These are phyloP conservation scores for Micronycteris hirsuta DNA, from an alignment of 2,113 vertebrate genomes.

Conservation along the genomic window DNA sequence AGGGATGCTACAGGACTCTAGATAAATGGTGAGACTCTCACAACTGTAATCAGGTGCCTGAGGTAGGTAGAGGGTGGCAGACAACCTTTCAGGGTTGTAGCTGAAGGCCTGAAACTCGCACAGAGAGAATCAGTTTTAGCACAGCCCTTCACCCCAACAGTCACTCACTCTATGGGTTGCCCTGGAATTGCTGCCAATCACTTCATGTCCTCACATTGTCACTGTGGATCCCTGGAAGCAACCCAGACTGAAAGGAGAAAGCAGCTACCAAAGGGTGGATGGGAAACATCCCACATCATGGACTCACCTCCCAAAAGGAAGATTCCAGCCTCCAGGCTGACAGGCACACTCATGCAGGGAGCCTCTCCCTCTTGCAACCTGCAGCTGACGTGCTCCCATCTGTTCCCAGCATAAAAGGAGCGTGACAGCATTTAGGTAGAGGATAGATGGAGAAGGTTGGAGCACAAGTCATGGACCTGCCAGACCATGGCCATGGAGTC, in stretches of 20 bases:
- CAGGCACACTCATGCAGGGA: background rate
- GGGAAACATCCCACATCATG: background rate
- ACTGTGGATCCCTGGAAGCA: background rate
- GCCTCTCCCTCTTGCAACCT: background rate
- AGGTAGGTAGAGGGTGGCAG: too few relatives aligned
- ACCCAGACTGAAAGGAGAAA: background rate
- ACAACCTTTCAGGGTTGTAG: background rate
- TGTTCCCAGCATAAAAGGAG: background rate
- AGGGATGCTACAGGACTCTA: background rate
- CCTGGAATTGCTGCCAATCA: background rate
- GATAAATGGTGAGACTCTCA: too few relatives aligned
- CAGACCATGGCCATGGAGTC: accelerated
- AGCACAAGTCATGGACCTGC: background rate
- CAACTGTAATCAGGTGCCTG: background rate
- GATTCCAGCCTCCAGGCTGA: background rate
- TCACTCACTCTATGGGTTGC: background rate
- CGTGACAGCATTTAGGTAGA: background rate
- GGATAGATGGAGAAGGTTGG: background rate
- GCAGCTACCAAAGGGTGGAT: background rate
- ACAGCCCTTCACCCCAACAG: too few relatives aligned
- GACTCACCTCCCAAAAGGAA: background rate
- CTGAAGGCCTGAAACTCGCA: background rate
- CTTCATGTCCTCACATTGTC: background rate
- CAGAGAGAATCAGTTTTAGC: background rate
- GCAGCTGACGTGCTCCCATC: background rate